phyloP scores from a whole-genome alignment of 2,113 vertebrate species.

The Jacana jacana region DNA sequence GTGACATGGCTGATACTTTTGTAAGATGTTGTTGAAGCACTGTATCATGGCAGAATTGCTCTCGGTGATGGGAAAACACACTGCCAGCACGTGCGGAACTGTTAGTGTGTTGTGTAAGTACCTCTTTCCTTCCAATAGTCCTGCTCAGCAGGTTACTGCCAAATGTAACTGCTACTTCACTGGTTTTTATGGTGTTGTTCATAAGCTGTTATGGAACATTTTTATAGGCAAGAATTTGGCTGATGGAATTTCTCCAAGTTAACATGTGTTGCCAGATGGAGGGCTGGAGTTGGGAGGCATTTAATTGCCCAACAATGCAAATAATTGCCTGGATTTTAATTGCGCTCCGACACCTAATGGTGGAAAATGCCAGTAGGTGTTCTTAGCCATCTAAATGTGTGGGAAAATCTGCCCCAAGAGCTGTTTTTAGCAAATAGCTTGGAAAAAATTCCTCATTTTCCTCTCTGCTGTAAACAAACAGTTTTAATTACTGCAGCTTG shows the following conservation, averaged over 20 bases:
- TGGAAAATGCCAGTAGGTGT: background rate
- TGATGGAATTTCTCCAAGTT: background rate
- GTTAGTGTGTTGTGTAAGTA: rapidly evolving
- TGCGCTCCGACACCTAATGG: background rate
- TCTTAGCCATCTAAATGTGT: background rate
- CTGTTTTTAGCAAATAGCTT: background rate
- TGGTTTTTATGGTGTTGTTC: background rate
- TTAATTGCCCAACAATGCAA: background rate
- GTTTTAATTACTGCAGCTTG: background rate
- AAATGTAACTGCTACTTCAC: background rate
- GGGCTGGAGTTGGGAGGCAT: background rate
- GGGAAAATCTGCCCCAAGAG: background rate
- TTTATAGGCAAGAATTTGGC: background rate
- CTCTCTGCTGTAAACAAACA: background rate
- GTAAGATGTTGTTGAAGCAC: background rate
- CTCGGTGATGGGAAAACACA: background rate
- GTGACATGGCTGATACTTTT: background rate
- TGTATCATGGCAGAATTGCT: background rate
- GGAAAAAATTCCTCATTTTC: background rate
- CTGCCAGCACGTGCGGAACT: background rate
- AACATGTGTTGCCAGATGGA: background rate
- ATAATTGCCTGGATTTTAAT: background rate
- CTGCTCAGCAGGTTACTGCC: background rate
- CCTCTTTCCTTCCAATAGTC: background rate
- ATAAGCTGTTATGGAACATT: background rate